These are phyloP conservation scores for Hirtodrosophila duncani DNA, from an alignment of 2,888 invertebrate genomes.

Conservation along the genomic window DNA sequence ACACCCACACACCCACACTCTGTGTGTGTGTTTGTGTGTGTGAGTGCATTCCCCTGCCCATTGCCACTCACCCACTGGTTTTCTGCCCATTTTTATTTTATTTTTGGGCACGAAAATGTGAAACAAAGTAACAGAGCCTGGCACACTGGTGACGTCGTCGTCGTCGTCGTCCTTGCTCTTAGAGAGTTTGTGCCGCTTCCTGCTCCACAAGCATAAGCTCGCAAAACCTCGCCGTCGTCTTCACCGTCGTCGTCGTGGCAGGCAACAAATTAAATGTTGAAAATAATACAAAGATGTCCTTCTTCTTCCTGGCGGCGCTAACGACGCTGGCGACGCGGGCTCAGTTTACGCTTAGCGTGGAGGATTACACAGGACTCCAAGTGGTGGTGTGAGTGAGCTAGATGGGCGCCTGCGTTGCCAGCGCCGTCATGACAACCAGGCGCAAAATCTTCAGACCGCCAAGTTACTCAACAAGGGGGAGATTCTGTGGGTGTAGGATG, in stretches of 20 bases:
- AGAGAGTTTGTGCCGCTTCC: too few relatives aligned
- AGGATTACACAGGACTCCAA: conserved; percentile 30
- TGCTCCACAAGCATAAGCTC: background rate
- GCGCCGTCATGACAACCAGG: conserved; percentile 61
- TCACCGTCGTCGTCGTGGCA: conserved; percentile 50
- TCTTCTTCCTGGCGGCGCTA: conserved; percentile 53
- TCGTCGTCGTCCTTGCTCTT: conserved; percentile 8
- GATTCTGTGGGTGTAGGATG: background rate
- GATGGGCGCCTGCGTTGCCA: conserved; percentile 11
- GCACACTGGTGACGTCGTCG: conserved; percentile 33
- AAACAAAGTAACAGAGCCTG: conserved; percentile 49
- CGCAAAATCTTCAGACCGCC: conserved; percentile 44
- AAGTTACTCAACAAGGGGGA: conserved; percentile 9
- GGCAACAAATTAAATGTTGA: conserved; percentile 70
- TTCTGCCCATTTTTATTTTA: conserved; percentile 47
- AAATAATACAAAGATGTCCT: conserved; percentile 71
- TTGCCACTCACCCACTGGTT: background rate
- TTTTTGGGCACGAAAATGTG: conserved; percentile 56
- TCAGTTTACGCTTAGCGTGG: conserved; percentile 64
- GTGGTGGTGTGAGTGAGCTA: conserved; percentile 14
- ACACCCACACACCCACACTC: conserved; percentile 16
- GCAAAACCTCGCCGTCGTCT: background rate
- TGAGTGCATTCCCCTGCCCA: background rate
- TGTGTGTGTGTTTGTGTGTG: conserved; percentile 1
- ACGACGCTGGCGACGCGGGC: conserved; percentile 45